phyloP scores from a whole-genome alignment of 2,797 vertebrate species.

The Podarcis lilfordi region DNA sequence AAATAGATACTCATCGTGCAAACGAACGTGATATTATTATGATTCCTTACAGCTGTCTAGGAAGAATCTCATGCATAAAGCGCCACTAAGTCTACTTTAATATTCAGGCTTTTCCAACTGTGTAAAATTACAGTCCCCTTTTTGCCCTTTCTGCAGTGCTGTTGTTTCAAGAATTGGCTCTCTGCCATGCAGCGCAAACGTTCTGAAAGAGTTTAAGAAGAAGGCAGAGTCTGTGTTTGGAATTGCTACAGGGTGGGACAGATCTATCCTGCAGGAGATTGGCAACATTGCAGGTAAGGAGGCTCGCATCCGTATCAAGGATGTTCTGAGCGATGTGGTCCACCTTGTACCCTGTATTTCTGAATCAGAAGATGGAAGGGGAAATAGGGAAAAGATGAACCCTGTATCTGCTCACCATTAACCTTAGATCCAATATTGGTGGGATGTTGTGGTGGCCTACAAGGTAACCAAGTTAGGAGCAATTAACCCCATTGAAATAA shows the following conservation, averaged over 20 bases:
- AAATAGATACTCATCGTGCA: neutral
- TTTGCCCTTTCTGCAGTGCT: constrained; percentile 67
- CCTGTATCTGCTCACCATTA: neutral
- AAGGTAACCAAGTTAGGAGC: neutral
- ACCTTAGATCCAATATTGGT: too few species aligned
- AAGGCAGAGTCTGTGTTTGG: constrained; percentile 79
- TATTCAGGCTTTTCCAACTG: neutral
- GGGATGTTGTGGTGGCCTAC: neutral
- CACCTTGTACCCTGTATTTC: neutral
- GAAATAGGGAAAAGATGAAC: neutral
- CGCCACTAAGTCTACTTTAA: neutral
- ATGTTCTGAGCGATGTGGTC: neutral
- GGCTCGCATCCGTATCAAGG: neutral
- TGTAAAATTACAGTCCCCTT: rapidly evolving
- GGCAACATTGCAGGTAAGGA: constrained; percentile 81
- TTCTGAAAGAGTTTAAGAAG: constrained; percentile 78
- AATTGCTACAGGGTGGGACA: constrained; percentile 69
- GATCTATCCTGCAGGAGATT: constrained; percentile 78
- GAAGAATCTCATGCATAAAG: too few species aligned
- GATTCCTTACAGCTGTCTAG: neutral
- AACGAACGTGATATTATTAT: neutral
- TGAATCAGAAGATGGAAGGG: neutral
- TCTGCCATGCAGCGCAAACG: constrained; percentile 69
- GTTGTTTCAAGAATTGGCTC: constrained; percentile 77
- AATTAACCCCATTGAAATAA: neutral